Percentiles rank a stretch among this genome's conserved stretches.
Evolutionary conservation across 2,888 invertebrate genomes (phyloP).

Genomic region (Watsonalla binaria): DNA sequence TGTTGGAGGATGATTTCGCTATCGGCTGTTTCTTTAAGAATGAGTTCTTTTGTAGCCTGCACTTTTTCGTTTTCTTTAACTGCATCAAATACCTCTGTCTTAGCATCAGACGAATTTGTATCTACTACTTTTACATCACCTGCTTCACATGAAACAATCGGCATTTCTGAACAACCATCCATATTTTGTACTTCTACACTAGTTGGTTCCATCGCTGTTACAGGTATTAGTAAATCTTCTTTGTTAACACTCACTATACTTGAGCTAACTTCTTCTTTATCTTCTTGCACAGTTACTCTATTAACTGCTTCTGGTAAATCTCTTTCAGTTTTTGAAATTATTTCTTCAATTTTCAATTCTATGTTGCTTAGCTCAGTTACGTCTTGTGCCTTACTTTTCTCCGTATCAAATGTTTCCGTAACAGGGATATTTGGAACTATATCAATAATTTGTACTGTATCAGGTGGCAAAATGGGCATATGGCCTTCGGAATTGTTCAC

Average conservation of each 20-base stretch:
- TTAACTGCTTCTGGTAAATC: constrained; percentile 5
- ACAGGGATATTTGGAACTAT: constrained; percentile 18
- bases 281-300: constrained; percentile 2
- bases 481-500: constrained; percentile 17
- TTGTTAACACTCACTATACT: no score
- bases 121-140: no score
- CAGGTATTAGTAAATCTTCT: no score
- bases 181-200: no score
- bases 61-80: neutral
- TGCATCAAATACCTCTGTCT: neutral
- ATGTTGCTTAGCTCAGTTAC: constrained; percentile 4
- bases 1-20: neutral
- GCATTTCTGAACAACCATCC: no score
- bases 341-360: neutral
- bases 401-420: neutral
- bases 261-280: constrained; percentile 11
- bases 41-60: no score
- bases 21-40: neutral
- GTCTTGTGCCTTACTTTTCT: neutral
- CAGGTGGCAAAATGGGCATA: constrained; percentile 43
- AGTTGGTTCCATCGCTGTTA: no score
- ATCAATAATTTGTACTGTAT: constrained; percentile 60
- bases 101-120: neutral
- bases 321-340: neutral
- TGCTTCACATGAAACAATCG: no score